phyloP scores from a whole-genome alignment of 2,888 invertebrate species.

The Brachylomia viminalis region DNA sequence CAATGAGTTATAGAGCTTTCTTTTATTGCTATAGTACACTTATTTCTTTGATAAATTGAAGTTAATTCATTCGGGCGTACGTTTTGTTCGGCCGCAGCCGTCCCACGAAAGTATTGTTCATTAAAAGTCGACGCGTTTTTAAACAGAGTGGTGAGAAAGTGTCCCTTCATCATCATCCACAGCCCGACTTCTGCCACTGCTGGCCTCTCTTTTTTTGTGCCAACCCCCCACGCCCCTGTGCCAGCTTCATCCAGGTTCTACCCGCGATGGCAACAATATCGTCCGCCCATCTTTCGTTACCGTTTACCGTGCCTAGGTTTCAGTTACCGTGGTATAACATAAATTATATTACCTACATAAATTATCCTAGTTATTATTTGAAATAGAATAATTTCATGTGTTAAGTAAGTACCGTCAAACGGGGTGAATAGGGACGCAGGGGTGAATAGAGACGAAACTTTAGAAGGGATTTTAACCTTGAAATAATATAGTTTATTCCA shows the following conservation, averaged over 20 bases:
- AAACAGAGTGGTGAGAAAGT: constrained; percentile 6
- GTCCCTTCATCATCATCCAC: neutral
- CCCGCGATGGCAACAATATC: neutral
- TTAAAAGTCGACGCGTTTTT: constrained; percentile 27
- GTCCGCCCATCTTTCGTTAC: neutral
- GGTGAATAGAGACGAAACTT: too few species aligned
- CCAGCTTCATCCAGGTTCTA: neutral
- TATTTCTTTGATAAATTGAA: constrained; percentile 65
- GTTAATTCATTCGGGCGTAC: constrained; percentile 51
- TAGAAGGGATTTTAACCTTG: too few species aligned
- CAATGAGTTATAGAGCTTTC: constrained; percentile 71
- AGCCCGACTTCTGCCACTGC: too few species aligned
- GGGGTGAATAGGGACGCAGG: too few species aligned
- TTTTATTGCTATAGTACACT: constrained; percentile 57
- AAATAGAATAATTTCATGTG: too few species aligned
- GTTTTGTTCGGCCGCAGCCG: constrained; percentile 24
- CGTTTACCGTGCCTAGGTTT: constrained; percentile 1
- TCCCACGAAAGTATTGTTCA: constrained; percentile 54
- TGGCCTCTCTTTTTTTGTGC: neutral
- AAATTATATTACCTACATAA: too few species aligned
- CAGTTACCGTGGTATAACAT: neutral
- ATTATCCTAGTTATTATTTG: constrained; percentile 7
- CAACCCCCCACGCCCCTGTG: neutral
- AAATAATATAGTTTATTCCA: too few species aligned
- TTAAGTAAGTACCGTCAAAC: too few species aligned